phyloP scores from a whole-genome alignment of 2,797 vertebrate genomes.

The Brotula barbata region DNA sequence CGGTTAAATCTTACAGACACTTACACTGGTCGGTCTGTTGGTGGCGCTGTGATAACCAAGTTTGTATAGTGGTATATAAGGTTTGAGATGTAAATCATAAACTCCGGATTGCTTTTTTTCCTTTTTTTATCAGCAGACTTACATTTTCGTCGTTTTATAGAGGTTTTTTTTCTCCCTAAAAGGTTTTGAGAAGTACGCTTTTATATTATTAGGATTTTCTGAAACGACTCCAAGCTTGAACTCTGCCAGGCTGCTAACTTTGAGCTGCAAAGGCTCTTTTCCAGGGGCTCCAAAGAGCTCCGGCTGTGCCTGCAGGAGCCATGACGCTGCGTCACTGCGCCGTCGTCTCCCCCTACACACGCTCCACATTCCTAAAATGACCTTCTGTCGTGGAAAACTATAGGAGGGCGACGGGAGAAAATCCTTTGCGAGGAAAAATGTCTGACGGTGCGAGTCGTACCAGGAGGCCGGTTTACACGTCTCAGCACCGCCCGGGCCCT shows the following conservation, averaged over 20 bases:
- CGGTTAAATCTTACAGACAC: no score
- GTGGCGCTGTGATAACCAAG: no score
- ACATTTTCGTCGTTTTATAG: no score
- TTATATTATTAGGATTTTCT: neutral
- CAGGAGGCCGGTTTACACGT: constrained; percentile 72
- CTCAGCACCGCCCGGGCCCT: constrained; percentile 58
- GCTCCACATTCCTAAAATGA: constrained; percentile 60
- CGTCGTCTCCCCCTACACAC: constrained; percentile 49
- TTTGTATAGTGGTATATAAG: no score
- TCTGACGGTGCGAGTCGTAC: constrained; percentile 68
- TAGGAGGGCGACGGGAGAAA: constrained; percentile 47
- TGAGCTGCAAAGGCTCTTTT: constrained; percentile 20
- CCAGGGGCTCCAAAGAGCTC: constrained; percentile 34
- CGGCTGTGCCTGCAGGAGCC: constrained; percentile 54
- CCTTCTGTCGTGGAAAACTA: constrained; percentile 63
- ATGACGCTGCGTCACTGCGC: constrained; percentile 68
- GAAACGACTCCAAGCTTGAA: neutral
- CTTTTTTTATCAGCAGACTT: no score
- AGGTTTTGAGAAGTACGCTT: neutral
- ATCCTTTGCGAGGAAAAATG: constrained; percentile 56
- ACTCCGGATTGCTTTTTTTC: no score
- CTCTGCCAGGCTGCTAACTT: constrained; percentile 22
- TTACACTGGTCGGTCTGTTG: no score
- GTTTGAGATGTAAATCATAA: no score
- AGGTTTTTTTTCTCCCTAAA: no score